phyloP scores from a whole-genome alignment of 2,113 vertebrate genomes.

The human region DNA sequence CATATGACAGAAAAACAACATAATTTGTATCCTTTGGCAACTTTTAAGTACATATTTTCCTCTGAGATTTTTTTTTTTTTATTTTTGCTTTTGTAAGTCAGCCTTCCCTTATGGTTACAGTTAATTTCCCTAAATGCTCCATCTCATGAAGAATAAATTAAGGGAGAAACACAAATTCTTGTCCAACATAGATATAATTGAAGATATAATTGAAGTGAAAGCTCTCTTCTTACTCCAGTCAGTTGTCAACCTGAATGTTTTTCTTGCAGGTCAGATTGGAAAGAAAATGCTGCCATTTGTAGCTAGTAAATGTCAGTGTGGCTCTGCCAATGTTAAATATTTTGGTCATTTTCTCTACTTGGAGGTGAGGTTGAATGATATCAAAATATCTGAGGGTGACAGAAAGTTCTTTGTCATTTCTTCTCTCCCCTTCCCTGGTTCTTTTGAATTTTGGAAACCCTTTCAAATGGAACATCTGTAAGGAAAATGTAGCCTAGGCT shows the following conservation, averaged over 20 bases:
- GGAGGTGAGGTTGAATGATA: not conserved
- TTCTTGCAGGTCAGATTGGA: not conserved
- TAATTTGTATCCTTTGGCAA: not conserved
- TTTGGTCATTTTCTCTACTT: no score
- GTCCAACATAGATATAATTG: not conserved
- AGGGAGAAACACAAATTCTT: not conserved
- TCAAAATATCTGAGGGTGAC: not conserved
- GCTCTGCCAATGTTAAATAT: not conserved
- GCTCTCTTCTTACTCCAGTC: fast-evolving
- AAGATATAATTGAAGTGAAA: not conserved
- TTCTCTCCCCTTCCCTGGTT: not conserved
- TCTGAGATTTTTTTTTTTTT: no score
- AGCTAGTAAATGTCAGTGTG: fast-evolving
- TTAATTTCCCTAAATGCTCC: not conserved
- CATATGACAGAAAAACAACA: not conserved
- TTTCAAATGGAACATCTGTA: not conserved
- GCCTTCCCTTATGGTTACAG: fast-evolving
- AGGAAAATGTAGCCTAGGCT: not conserved
- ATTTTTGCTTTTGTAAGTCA: not conserved
- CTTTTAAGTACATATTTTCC: not conserved
- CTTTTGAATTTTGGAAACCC: not conserved
- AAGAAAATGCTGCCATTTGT: not conserved
- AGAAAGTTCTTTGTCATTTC: not conserved
- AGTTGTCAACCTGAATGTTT: not conserved
- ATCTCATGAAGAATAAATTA: not conserved